Evolutionary conservation across 2,113 vertebrate genomes (phyloP).

Genomic region (Peromyscus maniculatus): DNA sequence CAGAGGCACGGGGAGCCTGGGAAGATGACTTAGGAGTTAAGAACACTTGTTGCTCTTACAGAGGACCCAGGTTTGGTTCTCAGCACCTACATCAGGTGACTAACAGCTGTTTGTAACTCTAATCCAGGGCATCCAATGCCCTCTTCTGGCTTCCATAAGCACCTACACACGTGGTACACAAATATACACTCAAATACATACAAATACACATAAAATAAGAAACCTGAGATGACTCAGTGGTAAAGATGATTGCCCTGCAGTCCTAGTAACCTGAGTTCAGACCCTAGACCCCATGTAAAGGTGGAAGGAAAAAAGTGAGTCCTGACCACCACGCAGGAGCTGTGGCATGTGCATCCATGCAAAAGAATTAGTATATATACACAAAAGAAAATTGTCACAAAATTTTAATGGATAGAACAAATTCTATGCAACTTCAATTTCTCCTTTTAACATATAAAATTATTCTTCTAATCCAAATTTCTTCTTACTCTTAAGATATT

Average conservation of each 20-base stretch:
- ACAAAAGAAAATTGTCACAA: background rate
- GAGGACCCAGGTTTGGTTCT: background rate
- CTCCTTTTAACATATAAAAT: background rate
- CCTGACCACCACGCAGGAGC: background rate
- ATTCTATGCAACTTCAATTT: conserved; percentile 31
- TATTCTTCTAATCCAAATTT: conserved; percentile 10
- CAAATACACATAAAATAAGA: background rate
- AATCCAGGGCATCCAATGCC: background rate
- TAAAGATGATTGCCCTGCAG: background rate
- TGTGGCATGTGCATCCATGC: background rate
- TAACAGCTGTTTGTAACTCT: background rate
- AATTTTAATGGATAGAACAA: conserved; percentile 30
- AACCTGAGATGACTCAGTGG: background rate
- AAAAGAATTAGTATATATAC: background rate
- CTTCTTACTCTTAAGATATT: conserved; percentile 15
- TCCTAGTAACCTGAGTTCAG: background rate
- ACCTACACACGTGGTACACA: background rate
- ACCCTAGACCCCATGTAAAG: background rate
- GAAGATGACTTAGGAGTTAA: background rate
- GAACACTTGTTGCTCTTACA: background rate
- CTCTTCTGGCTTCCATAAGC: background rate
- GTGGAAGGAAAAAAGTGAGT: background rate
- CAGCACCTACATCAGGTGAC: background rate
- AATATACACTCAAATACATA: background rate
- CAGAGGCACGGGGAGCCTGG: background rate